Conservation (phyloP, 1,140 invertebrate genomes). For the Aricia agestis region DNA sequence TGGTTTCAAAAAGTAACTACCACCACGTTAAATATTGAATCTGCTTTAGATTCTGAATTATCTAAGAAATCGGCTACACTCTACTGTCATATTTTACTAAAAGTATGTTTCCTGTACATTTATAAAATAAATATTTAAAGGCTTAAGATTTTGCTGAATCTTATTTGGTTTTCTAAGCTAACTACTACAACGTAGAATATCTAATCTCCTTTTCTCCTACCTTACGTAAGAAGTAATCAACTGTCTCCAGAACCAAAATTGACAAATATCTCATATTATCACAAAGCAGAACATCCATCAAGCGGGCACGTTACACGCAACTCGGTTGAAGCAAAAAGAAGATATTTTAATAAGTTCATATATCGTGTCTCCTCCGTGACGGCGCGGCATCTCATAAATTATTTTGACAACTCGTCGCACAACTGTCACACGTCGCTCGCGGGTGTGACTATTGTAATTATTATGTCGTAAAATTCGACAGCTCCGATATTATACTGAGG, state of each 20-base stretch:
- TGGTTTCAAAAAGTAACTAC: too few species aligned
- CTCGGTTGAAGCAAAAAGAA: constrained; percentile 56
- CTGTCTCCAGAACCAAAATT: background rate
- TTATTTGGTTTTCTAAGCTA: too few species aligned
- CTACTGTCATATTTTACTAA: too few species aligned
- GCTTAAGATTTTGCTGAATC: too few species aligned
- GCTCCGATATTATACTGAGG: background rate
- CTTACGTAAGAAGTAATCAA: background rate
- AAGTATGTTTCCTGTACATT: too few species aligned
- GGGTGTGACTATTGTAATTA: constrained; percentile 34
- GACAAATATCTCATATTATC: background rate
- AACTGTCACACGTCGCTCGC: constrained; percentile 39
- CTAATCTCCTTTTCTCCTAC: too few species aligned
- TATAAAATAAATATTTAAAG: too few species aligned
- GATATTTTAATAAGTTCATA: constrained; percentile 74
- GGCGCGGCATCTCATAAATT: constrained; percentile 70
- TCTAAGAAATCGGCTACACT: too few species aligned
- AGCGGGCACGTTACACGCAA: background rate
- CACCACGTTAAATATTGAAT: too few species aligned
- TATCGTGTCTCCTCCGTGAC: constrained; percentile 58
- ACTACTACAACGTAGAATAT: too few species aligned
- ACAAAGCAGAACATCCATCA: background rate
- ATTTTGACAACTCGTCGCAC: constrained; percentile 59
- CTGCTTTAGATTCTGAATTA: too few species aligned
- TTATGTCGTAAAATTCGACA: constrained; percentile 16